phyloP scores from a whole-genome alignment of 2,113 vertebrate genomes.

The Pionites leucogaster region DNA sequence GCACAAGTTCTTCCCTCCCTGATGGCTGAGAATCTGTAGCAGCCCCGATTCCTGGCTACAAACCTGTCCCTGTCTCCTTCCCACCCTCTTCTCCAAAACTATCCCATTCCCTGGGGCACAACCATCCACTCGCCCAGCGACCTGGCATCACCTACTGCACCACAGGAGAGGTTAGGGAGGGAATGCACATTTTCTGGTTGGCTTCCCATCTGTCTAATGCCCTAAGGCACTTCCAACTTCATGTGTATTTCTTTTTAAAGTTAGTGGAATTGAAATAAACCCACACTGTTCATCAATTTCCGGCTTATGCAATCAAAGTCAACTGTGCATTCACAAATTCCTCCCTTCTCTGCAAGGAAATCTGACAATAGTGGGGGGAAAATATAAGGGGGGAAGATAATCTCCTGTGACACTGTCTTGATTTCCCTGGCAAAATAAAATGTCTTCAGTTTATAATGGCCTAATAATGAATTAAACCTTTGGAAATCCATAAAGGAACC shows the following conservation, averaged over 20 bases:
- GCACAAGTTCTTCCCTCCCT: not conserved
- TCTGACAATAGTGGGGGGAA: not conserved
- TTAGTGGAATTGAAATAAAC: constrained; percentile 50
- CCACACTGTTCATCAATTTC: not conserved
- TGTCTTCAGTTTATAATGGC: constrained; percentile 16
- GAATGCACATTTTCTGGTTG: not conserved
- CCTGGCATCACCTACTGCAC: not conserved
- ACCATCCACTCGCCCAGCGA: not conserved
- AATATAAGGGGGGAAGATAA: not conserved
- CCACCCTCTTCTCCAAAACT: not conserved
- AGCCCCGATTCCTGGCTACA: rapidly evolving
- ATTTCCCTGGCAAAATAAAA: constrained; percentile 21
- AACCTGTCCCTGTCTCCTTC: not conserved
- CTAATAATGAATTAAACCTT: constrained; percentile 40
- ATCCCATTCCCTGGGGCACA: rapidly evolving
- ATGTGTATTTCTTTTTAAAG: constrained; percentile 17
- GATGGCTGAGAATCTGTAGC: rapidly evolving
- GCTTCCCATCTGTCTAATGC: not conserved
- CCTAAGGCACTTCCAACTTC: not conserved
- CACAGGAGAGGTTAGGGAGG: not conserved
- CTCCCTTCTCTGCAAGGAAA: constrained; percentile 15
- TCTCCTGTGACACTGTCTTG: constrained; percentile 20
- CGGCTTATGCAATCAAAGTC: constrained; percentile 42
- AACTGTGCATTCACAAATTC: constrained; percentile 53
- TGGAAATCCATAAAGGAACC: constrained; percentile 13